Conservation (phyloP, 2,797 vertebrate species). For the Lepus townsendii region DNA sequence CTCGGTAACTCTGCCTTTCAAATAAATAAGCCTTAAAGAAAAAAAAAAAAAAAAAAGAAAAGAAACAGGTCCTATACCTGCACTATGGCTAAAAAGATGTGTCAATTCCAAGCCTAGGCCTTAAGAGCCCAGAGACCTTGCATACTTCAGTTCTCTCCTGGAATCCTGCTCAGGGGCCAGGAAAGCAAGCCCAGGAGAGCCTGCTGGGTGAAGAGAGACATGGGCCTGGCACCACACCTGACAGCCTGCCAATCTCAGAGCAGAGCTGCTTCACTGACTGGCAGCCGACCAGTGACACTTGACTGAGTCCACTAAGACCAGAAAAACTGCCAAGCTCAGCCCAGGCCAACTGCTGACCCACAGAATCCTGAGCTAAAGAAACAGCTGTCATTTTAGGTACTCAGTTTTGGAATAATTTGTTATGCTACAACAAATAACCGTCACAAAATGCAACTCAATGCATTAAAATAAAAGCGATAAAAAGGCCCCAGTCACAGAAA, state of each 20-base stretch:
- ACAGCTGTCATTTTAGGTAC: conserved; percentile 14
- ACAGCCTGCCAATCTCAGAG: background rate
- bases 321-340: background rate
- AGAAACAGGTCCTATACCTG: too few relatives aligned
- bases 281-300: background rate
- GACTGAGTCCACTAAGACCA: background rate
- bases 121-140: background rate
- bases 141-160: background rate
- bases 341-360: background rate
- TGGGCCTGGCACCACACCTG: background rate
- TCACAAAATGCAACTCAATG: background rate
- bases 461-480: background rate
- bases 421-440: background rate
- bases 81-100: background rate
- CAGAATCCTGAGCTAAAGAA: background rate
- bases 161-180: background rate
- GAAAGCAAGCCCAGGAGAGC: background rate
- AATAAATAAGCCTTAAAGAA: too few relatives aligned
- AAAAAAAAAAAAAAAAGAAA: too few relatives aligned
- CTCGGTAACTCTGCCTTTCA: too few relatives aligned
- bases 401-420: background rate
- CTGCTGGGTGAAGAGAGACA: background rate
- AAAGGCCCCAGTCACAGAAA: background rate
- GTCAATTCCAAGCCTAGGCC: background rate
- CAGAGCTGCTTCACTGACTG: background rate